A percentile compares a stretch with the other conserved stretches of the same genome.
Conservation (phyloP, 2,797 vertebrate species). For the Hippoglossus hippoglossus region DNA sequence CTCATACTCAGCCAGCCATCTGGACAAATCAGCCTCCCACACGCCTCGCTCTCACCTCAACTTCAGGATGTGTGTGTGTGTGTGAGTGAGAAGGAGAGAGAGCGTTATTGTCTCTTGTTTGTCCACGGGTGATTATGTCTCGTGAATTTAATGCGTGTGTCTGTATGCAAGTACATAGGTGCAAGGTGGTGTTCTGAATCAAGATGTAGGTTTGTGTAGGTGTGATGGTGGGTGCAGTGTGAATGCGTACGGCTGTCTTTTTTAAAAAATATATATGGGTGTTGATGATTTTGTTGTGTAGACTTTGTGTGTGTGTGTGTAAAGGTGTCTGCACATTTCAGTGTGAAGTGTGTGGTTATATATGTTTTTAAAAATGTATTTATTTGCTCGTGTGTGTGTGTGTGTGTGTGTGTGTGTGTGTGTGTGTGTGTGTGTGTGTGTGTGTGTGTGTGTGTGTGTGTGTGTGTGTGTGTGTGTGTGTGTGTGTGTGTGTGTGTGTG, state of each 20-base stretch:
- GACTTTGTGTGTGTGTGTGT: conserved; percentile 20
- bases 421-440: conserved; percentile 20
- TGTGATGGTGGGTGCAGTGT: conserved; percentile 65
- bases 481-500: conserved; percentile 7
- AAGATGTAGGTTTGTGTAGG: conserved; percentile 50
- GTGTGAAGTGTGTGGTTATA: conserved; percentile 53
- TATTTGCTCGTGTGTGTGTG: conserved; percentile 29
- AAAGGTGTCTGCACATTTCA: conserved; percentile 52
- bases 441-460: conserved; percentile 18
- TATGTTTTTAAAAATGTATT: conserved; percentile 39
- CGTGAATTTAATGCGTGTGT: conserved; percentile 53
- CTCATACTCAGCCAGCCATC: conserved; percentile 92
- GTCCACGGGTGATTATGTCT: conserved; percentile 58
- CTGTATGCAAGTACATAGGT: conserved; percentile 49
- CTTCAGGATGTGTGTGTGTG: conserved; percentile 68
- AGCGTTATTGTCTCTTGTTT: conserved; percentile 63
- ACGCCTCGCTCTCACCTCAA: conserved; percentile 87
- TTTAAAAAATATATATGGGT: conserved; percentile 42
- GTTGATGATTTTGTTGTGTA: conserved; percentile 64
- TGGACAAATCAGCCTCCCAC: conserved; percentile 88
- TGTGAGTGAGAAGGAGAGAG: conserved; percentile 38
- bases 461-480: too few relatives aligned
- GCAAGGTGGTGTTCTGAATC: conserved; percentile 56
- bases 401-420: background rate
- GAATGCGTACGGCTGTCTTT: conserved; percentile 43